Evolutionary conservation across 2,797 vertebrate species (phyloP).

Genomic region (Lutjanus argentimaculatus): DNA sequence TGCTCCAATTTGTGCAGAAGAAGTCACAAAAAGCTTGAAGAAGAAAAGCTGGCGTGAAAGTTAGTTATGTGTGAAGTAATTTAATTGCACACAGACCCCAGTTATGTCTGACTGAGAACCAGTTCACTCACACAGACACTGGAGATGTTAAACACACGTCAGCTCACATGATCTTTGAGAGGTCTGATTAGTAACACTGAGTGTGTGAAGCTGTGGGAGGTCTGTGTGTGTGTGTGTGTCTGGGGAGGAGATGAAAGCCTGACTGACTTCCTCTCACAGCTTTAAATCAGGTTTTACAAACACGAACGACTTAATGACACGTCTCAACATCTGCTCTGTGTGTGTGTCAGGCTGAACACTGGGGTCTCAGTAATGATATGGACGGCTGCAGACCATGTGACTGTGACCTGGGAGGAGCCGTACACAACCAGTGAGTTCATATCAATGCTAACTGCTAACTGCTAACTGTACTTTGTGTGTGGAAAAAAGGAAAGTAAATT

Average conservation of each 20-base stretch:
- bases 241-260: slow-evolving; percentile 11
- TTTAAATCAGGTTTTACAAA: slow-evolving; percentile 14
- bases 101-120: no score
- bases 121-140: no score
- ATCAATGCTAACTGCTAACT: not conserved
- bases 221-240: not conserved
- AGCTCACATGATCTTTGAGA: no score
- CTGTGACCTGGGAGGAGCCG: slow-evolving; percentile 93
- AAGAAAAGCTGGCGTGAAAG: no score
- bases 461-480: not conserved
- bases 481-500: no score
- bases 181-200: not conserved
- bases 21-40: no score
- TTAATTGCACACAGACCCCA: not conserved
- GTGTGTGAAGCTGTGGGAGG: not conserved
- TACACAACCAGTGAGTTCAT: slow-evolving; percentile 92
- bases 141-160: no score
- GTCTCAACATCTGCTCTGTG: slow-evolving; percentile 12
- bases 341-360: slow-evolving; percentile 90
- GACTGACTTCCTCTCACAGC: slow-evolving; percentile 18
- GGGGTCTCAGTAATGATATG: slow-evolving; percentile 97
- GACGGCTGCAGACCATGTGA: slow-evolving; percentile 96
- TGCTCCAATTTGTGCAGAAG: no score
- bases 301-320: not conserved
- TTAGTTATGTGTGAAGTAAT: no score